Evolutionary conservation across 2,888 invertebrate genomes (phyloP), one percentile per base, ranked within the genome.

Genomic region (Drosophila stalkeri): DNA sequence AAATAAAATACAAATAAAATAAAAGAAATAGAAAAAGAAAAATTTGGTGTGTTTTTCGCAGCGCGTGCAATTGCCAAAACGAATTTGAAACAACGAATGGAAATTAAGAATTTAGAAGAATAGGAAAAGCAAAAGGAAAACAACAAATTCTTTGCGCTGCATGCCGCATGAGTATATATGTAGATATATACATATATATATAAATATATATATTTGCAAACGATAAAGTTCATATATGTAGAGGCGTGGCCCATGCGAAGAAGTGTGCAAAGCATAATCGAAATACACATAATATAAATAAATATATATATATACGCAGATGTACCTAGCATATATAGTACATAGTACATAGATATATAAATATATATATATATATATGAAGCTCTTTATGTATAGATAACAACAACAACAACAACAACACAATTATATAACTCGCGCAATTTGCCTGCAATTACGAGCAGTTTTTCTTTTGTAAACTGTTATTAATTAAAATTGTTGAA

Each of bases 11-110:
- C 5, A 27, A 27, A 27, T 27, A 27, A 27, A 27, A 27, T 27
- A 27, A 79, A 64, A 47, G 63, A 51, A 72, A 66, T 69, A 39
- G 46, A 43, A 60, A 47, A 43, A 39, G 46, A 43, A 60, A 47
- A 43, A 64, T 81, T 72, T 61, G 41, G 72, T 56, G 64, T 57
- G 35, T 56, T 55, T 72, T 74, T 63, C 61, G 18, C 66, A 72
- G 86, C 85, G 82, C 80, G 86, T 84, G 86, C 86, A 83, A 83
- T 80, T 85, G 77, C 77, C 76, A 81, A 81, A 81, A 80, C 81
- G 75, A 81, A 78, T 70, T 70, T 60, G 51, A 72, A 72, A 69
- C 66, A 75, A 86, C 86, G 86, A 86, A 86, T 67, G 39, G 27
- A 73, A 69, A 67, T 54, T 43, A 33, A 56, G n/a, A 56, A 56